A percentile compares a stretch with the other conserved stretches of the same genome.
Conservation (phyloP, 2,888 invertebrate genomes). For the Macropis europaea region DNA sequence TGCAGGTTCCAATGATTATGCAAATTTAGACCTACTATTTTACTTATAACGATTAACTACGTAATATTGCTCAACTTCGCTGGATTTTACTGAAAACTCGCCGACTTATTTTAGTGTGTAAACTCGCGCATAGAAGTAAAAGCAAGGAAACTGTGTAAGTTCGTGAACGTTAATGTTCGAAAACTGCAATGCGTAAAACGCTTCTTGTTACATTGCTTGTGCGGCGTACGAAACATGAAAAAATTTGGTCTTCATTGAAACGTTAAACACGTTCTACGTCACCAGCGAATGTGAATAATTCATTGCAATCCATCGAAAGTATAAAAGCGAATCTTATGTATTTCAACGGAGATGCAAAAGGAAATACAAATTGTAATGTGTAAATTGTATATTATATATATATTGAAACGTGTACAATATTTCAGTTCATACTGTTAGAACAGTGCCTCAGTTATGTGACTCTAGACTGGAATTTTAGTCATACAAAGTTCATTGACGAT, state of each 20-base stretch:
- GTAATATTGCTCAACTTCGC: slow-evolving; percentile 35
- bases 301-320: not conserved
- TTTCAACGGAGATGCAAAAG: not conserved
- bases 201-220: not conserved
- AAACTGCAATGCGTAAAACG: not conserved
- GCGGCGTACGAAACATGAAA: not conserved
- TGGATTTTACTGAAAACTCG: not conserved
- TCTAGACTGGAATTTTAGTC: slow-evolving; percentile 28
- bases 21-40: slow-evolving; percentile 28
- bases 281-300: not conserved
- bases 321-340: not conserved
- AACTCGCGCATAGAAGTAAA: not conserved
- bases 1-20: not conserved
- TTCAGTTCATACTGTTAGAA: slow-evolving; percentile 18
- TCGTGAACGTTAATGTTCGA: not conserved
- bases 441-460: slow-evolving; percentile 28
- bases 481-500: slow-evolving; percentile 30
- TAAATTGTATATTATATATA: slow-evolving; percentile 14
- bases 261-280: slow-evolving; percentile 13
- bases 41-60: slow-evolving; percentile 14
- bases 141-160: not conserved
- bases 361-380: not conserved
- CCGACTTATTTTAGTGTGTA: not conserved
- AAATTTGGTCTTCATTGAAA: not conserved
- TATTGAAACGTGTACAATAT: not conserved